phyloP scores from a whole-genome alignment of 2,888 invertebrate genomes.

The Argyresthia goedartella region DNA sequence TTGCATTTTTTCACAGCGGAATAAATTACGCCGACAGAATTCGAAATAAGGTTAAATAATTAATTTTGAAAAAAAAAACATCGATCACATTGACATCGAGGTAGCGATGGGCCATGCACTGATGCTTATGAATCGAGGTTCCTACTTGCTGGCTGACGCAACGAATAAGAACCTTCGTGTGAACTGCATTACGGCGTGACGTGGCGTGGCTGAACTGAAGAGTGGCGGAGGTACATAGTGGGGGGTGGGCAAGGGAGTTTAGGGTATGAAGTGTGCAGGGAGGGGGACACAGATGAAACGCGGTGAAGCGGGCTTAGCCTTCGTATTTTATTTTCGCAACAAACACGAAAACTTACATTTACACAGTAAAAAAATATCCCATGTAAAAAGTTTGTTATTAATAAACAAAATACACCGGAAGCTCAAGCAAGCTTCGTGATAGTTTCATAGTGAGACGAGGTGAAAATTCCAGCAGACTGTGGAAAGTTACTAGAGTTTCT shows the following conservation, averaged over 20 bases:
- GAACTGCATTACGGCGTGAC: slow-evolving; percentile 23
- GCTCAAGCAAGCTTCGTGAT: too few species aligned
- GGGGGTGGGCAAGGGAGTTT: slow-evolving; percentile 7
- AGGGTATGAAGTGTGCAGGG: slow-evolving; percentile 28
- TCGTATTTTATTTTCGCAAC: slow-evolving; percentile 5
- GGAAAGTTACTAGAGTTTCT: too few species aligned
- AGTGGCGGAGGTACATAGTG: slow-evolving; percentile 33
- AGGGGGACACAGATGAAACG: slow-evolving; percentile 33
- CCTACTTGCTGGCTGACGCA: slow-evolving; percentile 12
- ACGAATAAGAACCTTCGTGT: slow-evolving; percentile 26
- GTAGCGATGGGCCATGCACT: slow-evolving; percentile 52
- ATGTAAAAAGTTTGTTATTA: too few species aligned
- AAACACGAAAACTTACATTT: not conserved
- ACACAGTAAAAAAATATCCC: too few species aligned
- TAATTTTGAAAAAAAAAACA: slow-evolving; percentile 26
- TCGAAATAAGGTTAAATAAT: too few species aligned
- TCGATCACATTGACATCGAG: slow-evolving; percentile 40
- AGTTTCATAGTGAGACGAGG: too few species aligned
- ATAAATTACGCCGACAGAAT: too few species aligned
- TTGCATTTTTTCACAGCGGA: too few species aligned
- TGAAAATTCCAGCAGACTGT: too few species aligned
- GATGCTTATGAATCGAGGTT: slow-evolving; percentile 20
- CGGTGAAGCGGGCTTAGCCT: slow-evolving; percentile 47
- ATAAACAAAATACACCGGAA: too few species aligned
- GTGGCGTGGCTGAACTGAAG: slow-evolving; percentile 31